Evolutionary conservation across 2,888 invertebrate genomes (phyloP).

Genomic region (Drosophila pseudotakahashii): DNA sequence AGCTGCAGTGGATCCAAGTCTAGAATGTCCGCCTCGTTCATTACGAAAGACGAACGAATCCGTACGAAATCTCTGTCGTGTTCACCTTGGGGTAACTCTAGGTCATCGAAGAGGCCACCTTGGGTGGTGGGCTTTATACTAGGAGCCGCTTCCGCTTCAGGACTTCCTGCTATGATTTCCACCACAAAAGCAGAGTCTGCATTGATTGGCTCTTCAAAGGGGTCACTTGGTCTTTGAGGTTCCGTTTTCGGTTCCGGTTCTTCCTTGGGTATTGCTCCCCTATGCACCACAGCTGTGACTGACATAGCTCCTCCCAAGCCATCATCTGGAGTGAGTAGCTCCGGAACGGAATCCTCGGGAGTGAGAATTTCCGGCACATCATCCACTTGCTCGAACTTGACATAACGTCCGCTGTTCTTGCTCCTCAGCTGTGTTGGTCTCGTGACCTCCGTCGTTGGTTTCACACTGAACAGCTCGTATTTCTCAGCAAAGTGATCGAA

Average conservation of each 20-base stretch:
- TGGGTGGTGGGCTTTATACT: constrained; percentile 12
- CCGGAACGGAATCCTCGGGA: constrained; percentile 61
- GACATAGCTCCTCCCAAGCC: constrained; percentile 53
- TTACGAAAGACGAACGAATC: constrained; percentile 70
- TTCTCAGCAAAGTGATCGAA: constrained; percentile 73
- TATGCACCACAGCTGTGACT: constrained; percentile 65
- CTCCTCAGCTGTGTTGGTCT: constrained; percentile 13
- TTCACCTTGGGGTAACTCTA: constrained; percentile 52
- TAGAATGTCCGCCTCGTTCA: constrained; percentile 76
- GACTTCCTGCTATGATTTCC: constrained; percentile 67
- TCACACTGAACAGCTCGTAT: constrained; percentile 53
- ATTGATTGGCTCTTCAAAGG: not conserved
- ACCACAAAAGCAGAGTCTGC: constrained; percentile 56
- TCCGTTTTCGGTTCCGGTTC: not conserved
- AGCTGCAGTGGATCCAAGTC: constrained; percentile 46
- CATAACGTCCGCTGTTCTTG: constrained; percentile 66
- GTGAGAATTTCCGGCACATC: constrained; percentile 69
- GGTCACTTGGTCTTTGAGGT: not conserved
- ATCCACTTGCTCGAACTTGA: constrained; percentile 77
- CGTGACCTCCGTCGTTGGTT: constrained; percentile 21
- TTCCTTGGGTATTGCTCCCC: constrained; percentile 7
- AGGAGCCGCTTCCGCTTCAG: constrained; percentile 39
- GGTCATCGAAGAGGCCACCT: constrained; percentile 49
- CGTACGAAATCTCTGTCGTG: constrained; percentile 65
- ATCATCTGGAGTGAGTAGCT: constrained; percentile 60